Evolutionary conservation across 1,140 invertebrate species (phyloP), one percentile per base, ranked within the genome.

Genomic region (Tribolium madens): DNA sequence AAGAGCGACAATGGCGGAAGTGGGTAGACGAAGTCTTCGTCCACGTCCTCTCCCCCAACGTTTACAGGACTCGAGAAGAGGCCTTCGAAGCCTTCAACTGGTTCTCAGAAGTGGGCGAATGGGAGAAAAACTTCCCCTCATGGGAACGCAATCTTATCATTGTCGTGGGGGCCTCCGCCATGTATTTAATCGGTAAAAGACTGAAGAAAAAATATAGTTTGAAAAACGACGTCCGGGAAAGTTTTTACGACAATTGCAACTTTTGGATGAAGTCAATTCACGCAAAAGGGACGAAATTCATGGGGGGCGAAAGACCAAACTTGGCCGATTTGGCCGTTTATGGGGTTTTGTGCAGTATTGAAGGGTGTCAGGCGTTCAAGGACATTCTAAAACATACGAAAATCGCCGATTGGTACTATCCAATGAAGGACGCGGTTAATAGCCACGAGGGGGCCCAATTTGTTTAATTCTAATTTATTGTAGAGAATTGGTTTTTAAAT

Each of bases 1-100:
- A 95, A 78, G 98, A 99, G 87, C 90, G 95, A 68, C 93, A 97
- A 84, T 99, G 97, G 97, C 89, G 98, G 76, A 91, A 93, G 83
- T 99, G 98, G 98, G 93, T 93, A 0, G 98, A 99, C 86, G 89
- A 92, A 57, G 91, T 93, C 53, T 89, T 98, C 6, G 96, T 99
- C 0, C 97, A 99, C 84, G 91, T 92, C 0, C 88, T 99, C 47
- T 99, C 98, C 2, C 98, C 98, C 7, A 99, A 99, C 88, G 96
- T 99, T 60, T 99, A 99, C 84, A 90, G 96, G 73, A 96, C 94
- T 0, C 85, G 89, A 2, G 84, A 86, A 2, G 98, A 99, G 89
- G 90, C 98, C 0, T 85, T 97, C 13, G 91, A 97, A 85, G 93
- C 97, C 0, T 98, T 99, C 84, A 91, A 93, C 77, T 97, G 95